Base-by-base conservation (phyloP, 2,113 vertebrate genomes). In the Melanostigma gelatinosum region DNA sequence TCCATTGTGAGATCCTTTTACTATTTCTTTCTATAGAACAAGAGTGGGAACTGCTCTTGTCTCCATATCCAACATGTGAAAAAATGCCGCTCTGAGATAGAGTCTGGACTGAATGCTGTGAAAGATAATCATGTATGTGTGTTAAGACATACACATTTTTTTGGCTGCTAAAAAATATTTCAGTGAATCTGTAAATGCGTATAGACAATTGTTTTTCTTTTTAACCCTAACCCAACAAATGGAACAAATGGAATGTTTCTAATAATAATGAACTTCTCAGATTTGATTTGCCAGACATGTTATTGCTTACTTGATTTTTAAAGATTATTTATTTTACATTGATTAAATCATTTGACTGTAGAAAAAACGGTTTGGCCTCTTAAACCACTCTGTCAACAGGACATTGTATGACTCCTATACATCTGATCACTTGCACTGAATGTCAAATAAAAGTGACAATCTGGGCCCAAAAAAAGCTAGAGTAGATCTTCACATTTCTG, bases 1-100 rank as follows among this genome's bases (percentile, higher is more conserved):
- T 72, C 94, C 86, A 95, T 97, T 98, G 96, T 97, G 72, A 12
- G 69, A 81, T 82, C 68, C 52, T 79, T 82, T 92, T 84, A 83
- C 79, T 76, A 80, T 91, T 93, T 93, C 88, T 87, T 91, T 94
- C 90, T 92, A 90, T 93, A 91, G 94, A 93, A 74, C 80, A 75
- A 70, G 63, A 85, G 85, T 68, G 82, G 79, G 84, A 88, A 80
- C 70, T n/a, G 15, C 24, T 58, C 50, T 67, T 3, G 27, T 46
- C 20, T 77, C 61, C 36, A 22, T 7, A 29, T 15, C 24, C 57
- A 16, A 46, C 57, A 15, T 72, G 64, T 76, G 34, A 40, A 71
- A 57, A 63, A 55, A 73, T 8, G 22, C 36, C 58, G 29, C 16
- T 22, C 27, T 52, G 29, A 52, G 32, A 29, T 32, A 60, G 5